These are phyloP conservation scores for Steatornis caripensis DNA, from an alignment of 2,113 vertebrate species.

Conservation along the genomic window DNA sequence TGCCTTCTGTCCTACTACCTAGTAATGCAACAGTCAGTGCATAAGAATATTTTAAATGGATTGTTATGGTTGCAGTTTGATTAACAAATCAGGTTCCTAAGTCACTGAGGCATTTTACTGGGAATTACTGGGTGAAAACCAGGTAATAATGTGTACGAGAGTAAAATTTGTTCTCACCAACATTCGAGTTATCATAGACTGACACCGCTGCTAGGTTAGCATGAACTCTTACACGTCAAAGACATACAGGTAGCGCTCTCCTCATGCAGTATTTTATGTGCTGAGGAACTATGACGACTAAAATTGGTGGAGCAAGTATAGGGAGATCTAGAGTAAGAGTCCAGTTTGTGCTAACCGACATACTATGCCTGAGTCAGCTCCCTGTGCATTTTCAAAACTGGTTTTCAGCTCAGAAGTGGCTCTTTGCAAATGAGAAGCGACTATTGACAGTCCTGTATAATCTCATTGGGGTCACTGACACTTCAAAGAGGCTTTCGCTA, in stretches of 20 bases:
- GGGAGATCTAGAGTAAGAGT: not conserved
- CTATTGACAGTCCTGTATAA: not conserved
- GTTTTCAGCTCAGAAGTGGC: not conserved
- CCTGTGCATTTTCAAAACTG: not conserved
- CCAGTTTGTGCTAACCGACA: not conserved
- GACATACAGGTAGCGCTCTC: not conserved
- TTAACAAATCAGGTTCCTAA: not conserved
- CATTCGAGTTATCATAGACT: not conserved
- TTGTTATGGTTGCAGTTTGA: not conserved
- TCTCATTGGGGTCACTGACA: not conserved
- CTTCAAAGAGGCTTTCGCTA: slow-evolving; percentile 29
- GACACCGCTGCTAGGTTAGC: not conserved
- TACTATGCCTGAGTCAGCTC: not conserved
- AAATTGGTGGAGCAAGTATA: not conserved
- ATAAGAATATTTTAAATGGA: not conserved
- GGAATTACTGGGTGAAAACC: not conserved
- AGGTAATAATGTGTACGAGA: not conserved
- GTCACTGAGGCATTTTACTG: not conserved
- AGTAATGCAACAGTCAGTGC: not conserved
- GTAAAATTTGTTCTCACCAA: not conserved
- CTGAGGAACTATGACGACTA: not conserved
- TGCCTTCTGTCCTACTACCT: not conserved
- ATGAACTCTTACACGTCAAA: not conserved
- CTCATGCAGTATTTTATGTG: not conserved
- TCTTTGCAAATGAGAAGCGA: not conserved